A percentile compares a stretch with the other conserved stretches of the same genome.
phyloP scores from a whole-genome alignment of 2,888 invertebrate species.

The Drosophila pegasa region DNA sequence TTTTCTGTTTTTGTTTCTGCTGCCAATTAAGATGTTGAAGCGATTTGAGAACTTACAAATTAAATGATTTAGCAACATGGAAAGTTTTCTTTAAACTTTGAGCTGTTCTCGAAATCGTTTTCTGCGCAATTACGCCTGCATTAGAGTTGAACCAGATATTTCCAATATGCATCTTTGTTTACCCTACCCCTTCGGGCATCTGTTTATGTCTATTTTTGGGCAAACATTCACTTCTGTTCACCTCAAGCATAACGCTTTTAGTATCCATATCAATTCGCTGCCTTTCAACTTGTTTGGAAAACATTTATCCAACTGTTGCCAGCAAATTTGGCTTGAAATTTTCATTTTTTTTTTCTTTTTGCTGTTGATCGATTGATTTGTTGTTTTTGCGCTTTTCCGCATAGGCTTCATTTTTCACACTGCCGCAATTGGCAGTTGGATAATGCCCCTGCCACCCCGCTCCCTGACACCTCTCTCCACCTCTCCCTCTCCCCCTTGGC shows the following conservation, averaged over 20 bases:
- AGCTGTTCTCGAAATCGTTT: constrained; percentile 5
- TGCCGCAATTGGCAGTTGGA: constrained; percentile 39
- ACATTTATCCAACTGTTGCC: constrained; percentile 41
- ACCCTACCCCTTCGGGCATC: not conserved
- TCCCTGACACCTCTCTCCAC: not conserved
- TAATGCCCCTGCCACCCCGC: constrained; percentile 7
- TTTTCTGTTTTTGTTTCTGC: constrained; percentile 1
- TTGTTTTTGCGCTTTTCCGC: constrained; percentile 53
- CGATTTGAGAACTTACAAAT: constrained; percentile 45
- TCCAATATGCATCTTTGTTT: not conserved
- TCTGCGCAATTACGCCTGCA: constrained; percentile 2
- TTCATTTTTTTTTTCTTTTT: constrained; percentile 19
- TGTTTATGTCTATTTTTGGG: not conserved
- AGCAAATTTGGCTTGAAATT: constrained; percentile 27
- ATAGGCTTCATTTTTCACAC: constrained; percentile 58
- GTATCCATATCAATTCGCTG: constrained; percentile 1
- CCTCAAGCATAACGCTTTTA: not conserved
- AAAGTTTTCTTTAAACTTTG: constrained; percentile 24
- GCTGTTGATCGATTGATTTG: constrained; percentile 55
- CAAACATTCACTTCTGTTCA: not conserved
- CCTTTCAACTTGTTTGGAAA: constrained; percentile 32
- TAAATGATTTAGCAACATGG: constrained; percentile 42
- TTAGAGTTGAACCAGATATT: not conserved
- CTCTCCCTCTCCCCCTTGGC: not conserved
- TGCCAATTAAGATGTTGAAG: constrained; percentile 62